Conservation (phyloP, 2,888 invertebrate species). For the Teleiodes luculella region DNA sequence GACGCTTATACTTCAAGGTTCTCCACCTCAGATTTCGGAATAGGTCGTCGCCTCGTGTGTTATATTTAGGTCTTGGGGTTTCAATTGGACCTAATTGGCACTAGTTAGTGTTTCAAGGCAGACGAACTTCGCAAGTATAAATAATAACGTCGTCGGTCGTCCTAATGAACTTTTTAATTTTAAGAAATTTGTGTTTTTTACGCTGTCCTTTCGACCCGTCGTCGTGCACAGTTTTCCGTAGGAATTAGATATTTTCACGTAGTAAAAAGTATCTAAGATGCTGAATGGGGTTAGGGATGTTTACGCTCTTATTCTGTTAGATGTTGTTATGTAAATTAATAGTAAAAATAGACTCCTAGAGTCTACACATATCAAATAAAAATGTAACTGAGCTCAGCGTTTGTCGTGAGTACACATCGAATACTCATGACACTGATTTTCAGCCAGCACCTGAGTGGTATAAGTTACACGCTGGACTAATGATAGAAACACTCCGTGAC, state of each 20-base stretch:
- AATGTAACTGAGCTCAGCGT: neutral
- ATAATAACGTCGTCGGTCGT: too few relatives aligned
- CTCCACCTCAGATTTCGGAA: neutral
- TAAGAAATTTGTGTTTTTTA: too few relatives aligned
- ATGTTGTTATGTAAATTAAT: neutral
- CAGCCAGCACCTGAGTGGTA: too few relatives aligned
- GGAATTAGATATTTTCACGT: too few relatives aligned
- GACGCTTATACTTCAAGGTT: neutral
- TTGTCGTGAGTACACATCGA: too few relatives aligned
- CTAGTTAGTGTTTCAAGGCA: neutral
- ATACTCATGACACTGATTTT: too few relatives aligned
- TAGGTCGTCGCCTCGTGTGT: neutral
- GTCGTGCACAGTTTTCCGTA: neutral
- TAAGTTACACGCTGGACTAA: too few relatives aligned
- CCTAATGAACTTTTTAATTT: too few relatives aligned
- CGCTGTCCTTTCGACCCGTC: too few relatives aligned
- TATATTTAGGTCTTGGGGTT: neutral
- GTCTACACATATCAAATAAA: neutral
- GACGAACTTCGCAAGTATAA: neutral
- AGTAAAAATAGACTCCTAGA: neutral
- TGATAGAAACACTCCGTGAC: too few relatives aligned
- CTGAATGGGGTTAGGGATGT: too few relatives aligned
- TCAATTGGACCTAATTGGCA: neutral
- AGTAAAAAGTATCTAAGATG: too few relatives aligned
- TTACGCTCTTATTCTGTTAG: neutral